Base-by-base conservation (phyloP, 2,113 vertebrate species). In the Salvelinus sp. region DNA sequence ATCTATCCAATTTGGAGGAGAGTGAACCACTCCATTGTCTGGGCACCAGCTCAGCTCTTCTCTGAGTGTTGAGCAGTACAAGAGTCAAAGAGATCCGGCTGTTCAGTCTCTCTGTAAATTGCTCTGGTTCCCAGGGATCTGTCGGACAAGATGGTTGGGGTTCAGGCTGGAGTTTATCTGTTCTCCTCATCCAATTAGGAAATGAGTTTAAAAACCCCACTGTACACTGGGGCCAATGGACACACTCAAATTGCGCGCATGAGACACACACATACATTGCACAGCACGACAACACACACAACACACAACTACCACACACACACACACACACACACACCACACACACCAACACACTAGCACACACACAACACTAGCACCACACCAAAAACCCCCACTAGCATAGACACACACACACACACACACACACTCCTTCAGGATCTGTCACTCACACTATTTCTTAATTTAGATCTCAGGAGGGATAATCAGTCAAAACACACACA, bases 401-500 rank as follows among this genome's bases (percentile, higher is more conserved):
- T 23, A 23, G 23, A 20, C 16, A 16, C 18, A 69, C 67, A 69
- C 67, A 44, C 67, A 64, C 62, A 33, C 67, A n/a, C 28, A 20
- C 67, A 33, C 66, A 33, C 27, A 6, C 2, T 2, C 5, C 87
- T 87, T 44, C 38, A 44, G 38, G 9, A 44, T 44, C 83, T 87
- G 84, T 73, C 90, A 82, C 84, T 76, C 73, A 14, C 66, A 70
- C 87, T 77, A 84, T 92, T 88, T 91, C 91, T 91, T 93, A 86
- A 93, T 94, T 93, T 92, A 92, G 92, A 94, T 94, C 84, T 90
- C 78, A 83, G 89, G 83, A 74, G 75, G 88, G 92, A 93, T 93
- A 93, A 89, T 85, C 72, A 86, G 85, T 89, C 86, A 86, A 89
- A 90, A 91, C 83, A 91, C 38, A 44, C 87, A 83, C 50, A 54